Evolutionary conservation across 2,888 invertebrate species (phyloP), one percentile per base, ranked within the genome.

Genomic region (Dichetophora obliterata): DNA sequence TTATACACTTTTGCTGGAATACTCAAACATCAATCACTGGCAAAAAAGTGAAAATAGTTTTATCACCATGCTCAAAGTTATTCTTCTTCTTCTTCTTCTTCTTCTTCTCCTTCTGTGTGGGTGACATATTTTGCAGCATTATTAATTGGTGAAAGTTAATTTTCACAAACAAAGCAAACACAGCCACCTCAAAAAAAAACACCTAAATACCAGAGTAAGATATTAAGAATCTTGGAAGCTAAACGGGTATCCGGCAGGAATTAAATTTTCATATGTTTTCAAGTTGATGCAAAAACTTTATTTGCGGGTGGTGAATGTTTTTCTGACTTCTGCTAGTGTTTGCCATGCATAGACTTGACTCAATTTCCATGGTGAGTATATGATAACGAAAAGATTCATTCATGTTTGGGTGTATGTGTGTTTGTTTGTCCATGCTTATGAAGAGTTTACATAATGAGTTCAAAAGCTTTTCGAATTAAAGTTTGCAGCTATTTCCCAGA

Each of bases 71-170:
- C 31, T 16, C 31, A 61, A 27, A 22, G 19, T 61, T 19, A 24
- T 2, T 54, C 54, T 19, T n/a, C n/a, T n/a, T n/a, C n/a, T n/a
- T n/a, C n/a, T n/a, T n/a, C n/a, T n/a, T n/a, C n/a, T n/a, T n/a
- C n/a, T n/a, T n/a, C n/a, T n/a, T n/a, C n/a, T n/a, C n/a, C n/a
- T n/a, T n/a, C 19, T 19, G 19, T 19, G 50, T 68, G 68, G n/a
- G 52, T 27, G 48, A 52, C 50, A 68, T 54, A 54, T 70, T 70
- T 54, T 70, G 54, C 31, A 70, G 54, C 31, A 86, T 87, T 87
- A 87, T 87, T 87, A 87, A 87, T 87, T 87, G 87, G 85, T 85
- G 86, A 85, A 87, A 87, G 87, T 87, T 87, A 87, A 87, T 87
- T 87, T 88, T 82, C 82, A 83, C 86, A 83, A 84, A 80, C 80